Base-by-base conservation (phyloP, 92 coral and sea anemone species). In the Virgularia gustaviana region DNA sequence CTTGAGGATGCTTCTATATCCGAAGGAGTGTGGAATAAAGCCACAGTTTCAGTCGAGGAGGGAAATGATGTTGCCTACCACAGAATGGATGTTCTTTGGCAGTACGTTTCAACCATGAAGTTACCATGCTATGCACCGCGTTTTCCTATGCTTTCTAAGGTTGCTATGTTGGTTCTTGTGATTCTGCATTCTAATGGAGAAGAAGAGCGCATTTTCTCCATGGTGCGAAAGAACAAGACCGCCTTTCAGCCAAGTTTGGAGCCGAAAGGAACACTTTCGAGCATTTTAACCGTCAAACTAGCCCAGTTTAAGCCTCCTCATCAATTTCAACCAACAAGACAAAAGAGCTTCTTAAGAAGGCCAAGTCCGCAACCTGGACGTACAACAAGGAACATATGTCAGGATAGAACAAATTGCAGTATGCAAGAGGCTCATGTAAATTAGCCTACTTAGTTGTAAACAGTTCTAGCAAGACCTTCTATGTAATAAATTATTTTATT, bases 41-140 rank as follows among this genome's bases (percentile, higher is more conserved):
- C 81, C 59, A 67, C 60, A 18, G 54, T 75, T 80, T 8, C 4
- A 7, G 70, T 63, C 3, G 49, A 36, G 8, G 66, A 80, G 54
- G 3, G 22, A 4, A 78, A 72, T 65, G 85, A 80, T 51, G 65
- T 73, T 57, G 73, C 79, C 32, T 67, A 44, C 73, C 57, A 82
- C 74, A 77, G 79, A 63, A 77, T 71, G 83, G 83, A 71, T 72
- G 60, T 83, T 49, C 43, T 83, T 61, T 83, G 87, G 83, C 82
- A 83, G 65, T 77, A 70, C 30, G 35, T 73, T 44, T 23, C 49
- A 45, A 42, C 52, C 29, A 36, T 72, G 61, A 80, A 63, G 63
- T 54, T 73, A 51, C 76, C 72, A 74, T 72, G 76, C 58, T 65
- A 70, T 41, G 67, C 75, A 19, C 13, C 57, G 70, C 73, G 82